phyloP scores from a whole-genome alignment of 1,140 invertebrate species.

The Drosophila setifemur region DNA sequence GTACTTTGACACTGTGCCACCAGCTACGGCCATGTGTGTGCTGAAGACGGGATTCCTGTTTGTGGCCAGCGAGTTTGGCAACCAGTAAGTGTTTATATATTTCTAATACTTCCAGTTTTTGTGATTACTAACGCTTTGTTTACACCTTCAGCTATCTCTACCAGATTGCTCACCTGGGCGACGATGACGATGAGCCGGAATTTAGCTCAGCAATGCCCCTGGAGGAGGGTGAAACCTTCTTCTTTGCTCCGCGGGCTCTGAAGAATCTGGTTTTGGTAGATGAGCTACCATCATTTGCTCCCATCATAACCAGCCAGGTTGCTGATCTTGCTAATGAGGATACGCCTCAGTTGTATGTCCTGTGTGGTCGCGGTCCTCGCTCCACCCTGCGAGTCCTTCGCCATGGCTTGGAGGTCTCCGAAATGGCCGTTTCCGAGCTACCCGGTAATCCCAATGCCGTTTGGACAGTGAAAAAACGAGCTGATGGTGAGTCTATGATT shows the following conservation, averaged over 20 bases:
- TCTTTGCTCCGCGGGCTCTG: conserved; percentile 97
- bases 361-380: conserved; percentile 96
- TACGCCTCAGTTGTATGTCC: conserved; percentile 98
- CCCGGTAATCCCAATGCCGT: conserved; percentile 99
- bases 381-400: conserved; percentile 96
- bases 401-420: conserved; percentile 98
- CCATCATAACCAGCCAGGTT: conserved; percentile 91
- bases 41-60: conserved; percentile 99
- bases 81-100: conserved; percentile 92
- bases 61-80: conserved; percentile 99
- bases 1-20: conserved; percentile 99
- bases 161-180: conserved; percentile 99
- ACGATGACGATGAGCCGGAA: conserved; percentile 99
- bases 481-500: conserved; percentile 86
- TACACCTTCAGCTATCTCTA: conserved; percentile 92
- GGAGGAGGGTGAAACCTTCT: conserved; percentile 99
- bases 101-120: rapidly evolving
- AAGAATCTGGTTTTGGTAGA: conserved; percentile 99
- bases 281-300: conserved; percentile 98
- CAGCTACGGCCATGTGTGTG: conserved; percentile 97
- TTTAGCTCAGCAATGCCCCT: conserved; percentile 99
- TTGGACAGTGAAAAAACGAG: conserved; percentile 98
- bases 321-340: conserved; percentile 97
- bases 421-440: conserved; percentile 99
- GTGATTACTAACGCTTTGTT: background rate